phyloP scores from a whole-genome alignment of 2,888 invertebrate species.

The Oscheius onirici region DNA sequence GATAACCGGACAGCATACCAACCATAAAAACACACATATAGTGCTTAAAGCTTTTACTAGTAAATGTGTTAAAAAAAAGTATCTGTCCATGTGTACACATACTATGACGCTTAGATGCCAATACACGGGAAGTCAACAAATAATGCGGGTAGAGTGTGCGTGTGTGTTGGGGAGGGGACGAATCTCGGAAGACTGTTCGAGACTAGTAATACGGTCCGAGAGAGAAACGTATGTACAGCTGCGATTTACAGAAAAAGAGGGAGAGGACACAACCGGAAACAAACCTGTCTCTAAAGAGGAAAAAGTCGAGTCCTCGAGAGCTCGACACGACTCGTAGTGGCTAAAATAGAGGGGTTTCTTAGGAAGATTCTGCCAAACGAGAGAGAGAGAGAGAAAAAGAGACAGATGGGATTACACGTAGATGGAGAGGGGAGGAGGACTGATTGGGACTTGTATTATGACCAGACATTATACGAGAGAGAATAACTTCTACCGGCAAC shows the following conservation, averaged over 20 bases:
- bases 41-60: constrained; percentile 20
- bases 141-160: constrained; percentile 7
- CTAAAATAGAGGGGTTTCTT: not conserved
- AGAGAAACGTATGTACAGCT: constrained; percentile 28
- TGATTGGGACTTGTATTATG: constrained; percentile 23
- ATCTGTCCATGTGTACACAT: constrained; percentile 11
- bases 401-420: constrained; percentile 18
- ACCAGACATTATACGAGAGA: constrained; percentile 23
- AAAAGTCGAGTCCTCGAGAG: constrained; percentile 20
- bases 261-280: constrained; percentile 20
- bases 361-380: not conserved
- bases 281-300: constrained; percentile 14
- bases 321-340: constrained; percentile 26
- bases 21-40: not conserved
- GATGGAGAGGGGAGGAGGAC: constrained; percentile 7
- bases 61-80: not conserved
- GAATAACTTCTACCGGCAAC: constrained; percentile 16
- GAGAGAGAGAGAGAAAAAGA: constrained; percentile 14
- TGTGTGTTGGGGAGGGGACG: not conserved
- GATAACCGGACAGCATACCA: constrained; percentile 6
- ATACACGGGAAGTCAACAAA: constrained; percentile 22
- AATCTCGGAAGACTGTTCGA: constrained; percentile 15
- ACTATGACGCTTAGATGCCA: constrained; percentile 24
- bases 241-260: constrained; percentile 25
- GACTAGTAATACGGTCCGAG: constrained; percentile 20